Conservation (phyloP, 2,888 invertebrate species). For the Morpho achilles region DNA sequence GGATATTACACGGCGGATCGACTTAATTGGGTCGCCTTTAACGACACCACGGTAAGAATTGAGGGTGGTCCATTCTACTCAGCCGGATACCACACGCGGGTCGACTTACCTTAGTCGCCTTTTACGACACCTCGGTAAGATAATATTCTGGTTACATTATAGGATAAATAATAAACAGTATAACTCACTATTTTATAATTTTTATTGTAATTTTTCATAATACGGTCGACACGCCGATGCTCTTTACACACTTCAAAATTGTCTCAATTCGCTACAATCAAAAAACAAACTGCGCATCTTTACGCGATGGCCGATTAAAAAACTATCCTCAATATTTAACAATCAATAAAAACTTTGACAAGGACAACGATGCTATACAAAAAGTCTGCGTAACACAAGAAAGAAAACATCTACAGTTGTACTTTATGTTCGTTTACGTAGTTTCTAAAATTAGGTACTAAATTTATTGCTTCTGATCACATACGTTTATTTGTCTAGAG, state of each 20-base stretch:
- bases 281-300: conserved; percentile 38
- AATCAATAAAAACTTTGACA: conserved; percentile 66
- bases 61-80: no score
- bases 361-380: conserved; percentile 50
- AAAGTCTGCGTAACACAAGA: conserved; percentile 21
- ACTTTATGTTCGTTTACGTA: conserved; percentile 16
- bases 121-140: no score
- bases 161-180: conserved; percentile 31
- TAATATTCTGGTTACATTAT: background rate
- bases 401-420: conserved; percentile 22
- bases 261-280: conserved; percentile 35
- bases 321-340: conserved; percentile 50
- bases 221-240: conserved; percentile 57
- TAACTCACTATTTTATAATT: conserved; percentile 74
- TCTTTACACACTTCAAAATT: conserved; percentile 46
- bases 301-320: conserved; percentile 39
- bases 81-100: no score
- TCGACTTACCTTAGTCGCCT: no score
- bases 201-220: conserved; percentile 78
- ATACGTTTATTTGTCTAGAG: background rate
- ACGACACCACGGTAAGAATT: no score
- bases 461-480: conserved; percentile 13
- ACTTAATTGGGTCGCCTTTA: no score
- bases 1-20: no score
- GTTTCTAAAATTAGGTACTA: conserved; percentile 4